A percentile compares a stretch with the other conserved stretches of the same genome.
These are phyloP conservation scores for Takifugu ocellatus DNA, from an alignment of 2,797 vertebrate genomes.

Conservation along the genomic window DNA sequence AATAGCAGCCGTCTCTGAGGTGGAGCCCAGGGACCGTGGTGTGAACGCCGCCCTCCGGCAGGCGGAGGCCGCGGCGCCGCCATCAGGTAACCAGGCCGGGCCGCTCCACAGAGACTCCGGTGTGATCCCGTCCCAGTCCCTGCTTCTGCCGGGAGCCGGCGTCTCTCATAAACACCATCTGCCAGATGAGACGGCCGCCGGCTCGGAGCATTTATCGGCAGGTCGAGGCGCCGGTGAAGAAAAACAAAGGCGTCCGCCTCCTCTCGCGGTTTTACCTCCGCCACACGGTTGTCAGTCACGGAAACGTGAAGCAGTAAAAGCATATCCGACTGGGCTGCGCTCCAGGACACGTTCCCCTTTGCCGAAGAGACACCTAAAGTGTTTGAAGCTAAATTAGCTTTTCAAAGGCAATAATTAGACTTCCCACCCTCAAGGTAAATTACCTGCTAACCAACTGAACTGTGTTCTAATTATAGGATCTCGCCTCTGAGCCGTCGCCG, in stretches of 20 bases:
- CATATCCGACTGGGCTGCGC: constrained; percentile 44
- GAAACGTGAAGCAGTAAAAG: constrained; percentile 59
- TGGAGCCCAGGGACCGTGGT: constrained; percentile 68
- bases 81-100: constrained; percentile 71
- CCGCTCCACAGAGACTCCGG: constrained; percentile 72
- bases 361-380: constrained; percentile 80
- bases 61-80: constrained; percentile 83
- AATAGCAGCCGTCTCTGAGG: constrained; percentile 62
- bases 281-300: constrained; percentile 45
- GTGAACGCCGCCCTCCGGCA: constrained; percentile 77
- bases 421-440: constrained; percentile 81
- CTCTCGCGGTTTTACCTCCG: constrained; percentile 17
- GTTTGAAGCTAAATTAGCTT: constrained; percentile 82
- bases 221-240: constrained; percentile 50
- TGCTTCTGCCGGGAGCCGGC: constrained; percentile 82
- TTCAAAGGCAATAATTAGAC: constrained; percentile 86
- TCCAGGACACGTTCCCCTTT: constrained; percentile 73
- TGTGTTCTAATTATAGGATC: constrained; percentile 82
- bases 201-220: constrained; percentile 68
- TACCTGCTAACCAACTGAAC: constrained; percentile 84
- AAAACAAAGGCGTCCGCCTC: constrained; percentile 40
- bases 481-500: constrained; percentile 71
- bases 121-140: constrained; percentile 73
- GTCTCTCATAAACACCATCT: constrained; percentile 85
- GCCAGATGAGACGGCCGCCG: constrained; percentile 64